phyloP scores from a whole-genome alignment of 1,140 invertebrate genomes.

The Acromyrmex heyeri region DNA sequence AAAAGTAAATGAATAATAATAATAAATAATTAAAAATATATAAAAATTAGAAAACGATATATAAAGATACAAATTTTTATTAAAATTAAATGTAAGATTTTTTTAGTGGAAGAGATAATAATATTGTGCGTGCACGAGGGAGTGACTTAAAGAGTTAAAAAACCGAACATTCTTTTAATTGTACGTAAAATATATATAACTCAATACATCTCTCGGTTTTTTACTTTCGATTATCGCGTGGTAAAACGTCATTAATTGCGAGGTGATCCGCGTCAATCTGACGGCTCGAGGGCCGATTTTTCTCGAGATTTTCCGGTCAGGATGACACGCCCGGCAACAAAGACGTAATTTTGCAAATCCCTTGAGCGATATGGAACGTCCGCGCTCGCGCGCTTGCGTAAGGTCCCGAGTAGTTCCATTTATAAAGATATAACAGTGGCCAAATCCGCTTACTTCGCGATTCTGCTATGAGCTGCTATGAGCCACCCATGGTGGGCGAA shows the following conservation, averaged over 20 bases:
- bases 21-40: background rate
- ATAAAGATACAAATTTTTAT: background rate
- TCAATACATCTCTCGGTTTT: background rate
- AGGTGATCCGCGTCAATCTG: conserved; percentile 16
- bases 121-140: background rate
- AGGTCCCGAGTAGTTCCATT: conserved; percentile 80
- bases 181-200: background rate
- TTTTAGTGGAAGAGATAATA: background rate
- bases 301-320: conserved; percentile 43
- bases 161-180: background rate
- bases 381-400: conserved; percentile 36
- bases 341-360: conserved; percentile 82
- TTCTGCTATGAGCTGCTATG: conserved; percentile 55
- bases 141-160: background rate
- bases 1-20: background rate
- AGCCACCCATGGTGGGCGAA: conserved; percentile 55
- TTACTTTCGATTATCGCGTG: background rate
- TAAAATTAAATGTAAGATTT: background rate
- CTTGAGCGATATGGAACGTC: conserved; percentile 76
- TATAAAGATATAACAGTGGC: conserved; percentile 84
- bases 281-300: background rate
- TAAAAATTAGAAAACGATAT: background rate
- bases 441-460: conserved; percentile 81
- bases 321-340: conserved; percentile 59
- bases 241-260: conserved; percentile 12